A percentile compares a stretch with the other conserved stretches of the same genome.
These are phyloP conservation scores for Lithophane ornitopus DNA, from an alignment of 2,888 invertebrate genomes.

Conservation along the genomic window DNA sequence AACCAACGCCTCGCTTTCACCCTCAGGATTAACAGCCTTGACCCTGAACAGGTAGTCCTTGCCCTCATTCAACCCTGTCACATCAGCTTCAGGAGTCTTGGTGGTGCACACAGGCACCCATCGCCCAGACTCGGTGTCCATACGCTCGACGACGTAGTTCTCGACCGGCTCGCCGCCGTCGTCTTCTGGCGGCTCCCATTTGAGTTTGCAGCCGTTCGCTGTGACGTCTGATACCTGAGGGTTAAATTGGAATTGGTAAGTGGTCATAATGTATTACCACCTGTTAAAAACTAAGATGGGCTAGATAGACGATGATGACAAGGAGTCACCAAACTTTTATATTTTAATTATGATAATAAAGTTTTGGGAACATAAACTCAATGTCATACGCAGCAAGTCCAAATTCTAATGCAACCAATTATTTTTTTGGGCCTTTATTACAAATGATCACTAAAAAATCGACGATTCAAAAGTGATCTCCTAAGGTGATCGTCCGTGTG, in stretches of 20 bases:
- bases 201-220: constrained; percentile 97
- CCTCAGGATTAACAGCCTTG: constrained; percentile 98
- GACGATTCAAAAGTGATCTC: neutral
- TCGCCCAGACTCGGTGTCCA: constrained; percentile 97
- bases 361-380: neutral
- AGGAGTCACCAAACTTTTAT: neutral
- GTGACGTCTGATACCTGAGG: constrained; percentile 94
- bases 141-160: constrained; percentile 98
- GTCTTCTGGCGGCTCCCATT: constrained; percentile 99
- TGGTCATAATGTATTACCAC: neutral
- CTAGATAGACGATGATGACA: neutral
- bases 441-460: neutral
- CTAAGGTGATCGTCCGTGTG: neutral
- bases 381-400: neutral
- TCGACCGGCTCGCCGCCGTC: constrained; percentile 98
- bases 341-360: neutral
- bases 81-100: constrained; percentile 94
- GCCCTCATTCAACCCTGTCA: constrained; percentile 98
- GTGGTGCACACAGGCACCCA: constrained; percentile 97
- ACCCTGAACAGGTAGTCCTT: constrained; percentile 99
- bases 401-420: neutral
- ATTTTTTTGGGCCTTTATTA: neutral
- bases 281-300: neutral
- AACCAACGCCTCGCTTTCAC: constrained; percentile 98
- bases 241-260: neutral